These are phyloP conservation scores for Amaurobius ferox DNA, from an alignment of 2,888 invertebrate genomes.

Conservation along the genomic window DNA sequence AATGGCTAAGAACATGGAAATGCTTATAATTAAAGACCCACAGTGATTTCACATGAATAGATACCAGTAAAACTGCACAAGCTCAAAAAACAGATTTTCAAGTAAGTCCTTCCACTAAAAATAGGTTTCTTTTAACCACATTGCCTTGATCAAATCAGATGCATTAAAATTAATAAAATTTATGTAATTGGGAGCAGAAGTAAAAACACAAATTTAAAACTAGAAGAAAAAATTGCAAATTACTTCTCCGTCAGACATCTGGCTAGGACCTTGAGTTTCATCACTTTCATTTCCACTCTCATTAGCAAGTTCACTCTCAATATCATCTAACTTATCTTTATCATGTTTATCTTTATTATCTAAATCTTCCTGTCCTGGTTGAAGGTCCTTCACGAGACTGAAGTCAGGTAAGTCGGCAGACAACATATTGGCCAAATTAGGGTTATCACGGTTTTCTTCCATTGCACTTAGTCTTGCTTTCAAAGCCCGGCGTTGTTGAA, in stretches of 20 bases:
- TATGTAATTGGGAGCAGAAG: too few species aligned
- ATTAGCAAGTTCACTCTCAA: slow-evolving; percentile 81
- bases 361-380: slow-evolving; percentile 73
- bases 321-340: slow-evolving; percentile 76
- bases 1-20: too few species aligned
- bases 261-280: slow-evolving; percentile 77
- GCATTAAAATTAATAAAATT: neutral
- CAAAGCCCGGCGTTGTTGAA: slow-evolving; percentile 59
- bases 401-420: slow-evolving; percentile 59
- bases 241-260: slow-evolving; percentile 74
- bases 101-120: too few species aligned
- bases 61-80: too few species aligned
- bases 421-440: slow-evolving; percentile 56
- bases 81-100: too few species aligned
- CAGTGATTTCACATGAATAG: too few species aligned
- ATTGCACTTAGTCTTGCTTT: slow-evolving; percentile 60
- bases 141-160: too few species aligned
- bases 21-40: too few species aligned
- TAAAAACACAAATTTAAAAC: too few species aligned
- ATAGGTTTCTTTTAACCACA: neutral
- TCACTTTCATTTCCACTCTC: slow-evolving; percentile 89
- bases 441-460: slow-evolving; percentile 64
- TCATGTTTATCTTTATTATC: slow-evolving; percentile 67
- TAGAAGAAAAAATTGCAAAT: too few species aligned
- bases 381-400: slow-evolving; percentile 40